Base-by-base conservation (phyloP, 2,797 vertebrate species). In the Apogon hyalosoma region DNA sequence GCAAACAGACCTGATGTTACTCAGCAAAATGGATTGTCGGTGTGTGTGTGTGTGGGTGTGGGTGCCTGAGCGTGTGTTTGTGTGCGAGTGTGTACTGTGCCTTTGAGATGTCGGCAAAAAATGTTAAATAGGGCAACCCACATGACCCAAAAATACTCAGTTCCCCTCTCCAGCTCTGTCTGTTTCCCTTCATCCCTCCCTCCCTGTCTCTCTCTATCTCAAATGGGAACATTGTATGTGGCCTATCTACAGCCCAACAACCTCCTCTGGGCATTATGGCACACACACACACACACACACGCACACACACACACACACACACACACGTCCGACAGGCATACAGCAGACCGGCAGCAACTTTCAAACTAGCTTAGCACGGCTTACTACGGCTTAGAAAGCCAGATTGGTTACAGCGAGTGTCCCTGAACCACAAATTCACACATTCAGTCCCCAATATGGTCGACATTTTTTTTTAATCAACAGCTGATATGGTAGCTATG, bases 101-200 rank as follows among this genome's bases (percentile, higher is more conserved):
- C 79, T 87, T 73, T 77, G 67, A 82, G 81, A 87, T 77, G 71
- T 79, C 15, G 63, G 77, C 72, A 77, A 74, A 87, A 86, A 81
- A 3, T 1, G 38, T 68, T 89, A 92, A 87, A 89, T 92, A 91
- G 88, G 84, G 77, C 89, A 91, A 78, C 72, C 75, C 74, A 88
- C 85, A 90, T 89, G 86, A 90, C 89, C 90, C 88, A 88, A 87
- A 91, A 92, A 90, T 81, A 79, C 74, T 77, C 69, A 66, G 69
- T 80, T 83, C 63, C 68, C 80, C 82, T 81, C 84, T 80, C 57
- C 59, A 65, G 42, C 73, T 82, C 75, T 77, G 80, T 82, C 85
- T 77, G 63, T 75, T 76, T 84, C 45, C 77, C 77, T 82, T 78
- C 66, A 85, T 80, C 69, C 75, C 65, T 77, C 72, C 38, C 73